These are phyloP conservation scores for Nasua narica DNA, from an alignment of 2,797 vertebrate species.

Conservation along the genomic window DNA sequence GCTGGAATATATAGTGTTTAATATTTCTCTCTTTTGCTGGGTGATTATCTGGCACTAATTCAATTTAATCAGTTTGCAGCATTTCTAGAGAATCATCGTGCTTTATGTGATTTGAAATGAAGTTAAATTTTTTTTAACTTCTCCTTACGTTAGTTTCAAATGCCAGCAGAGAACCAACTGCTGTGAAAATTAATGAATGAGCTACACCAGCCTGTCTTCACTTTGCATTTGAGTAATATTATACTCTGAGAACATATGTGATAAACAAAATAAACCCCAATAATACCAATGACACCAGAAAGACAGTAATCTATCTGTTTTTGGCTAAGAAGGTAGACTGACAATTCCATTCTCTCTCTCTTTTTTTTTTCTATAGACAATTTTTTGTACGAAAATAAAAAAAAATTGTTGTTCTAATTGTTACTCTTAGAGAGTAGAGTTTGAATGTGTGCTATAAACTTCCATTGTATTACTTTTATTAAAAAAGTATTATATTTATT, in stretches of 20 bases:
- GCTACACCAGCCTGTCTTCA: slow-evolving; percentile 77
- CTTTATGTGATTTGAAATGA: slow-evolving; percentile 78
- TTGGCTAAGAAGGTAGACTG: not conserved
- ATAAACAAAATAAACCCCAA: slow-evolving; percentile 65
- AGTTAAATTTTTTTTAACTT: slow-evolving; percentile 81
- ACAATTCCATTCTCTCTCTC: not conserved
- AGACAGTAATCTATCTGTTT: slow-evolving; percentile 46
- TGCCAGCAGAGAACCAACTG: slow-evolving; percentile 83
- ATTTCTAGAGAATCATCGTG: slow-evolving; percentile 78
- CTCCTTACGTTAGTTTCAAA: slow-evolving; percentile 82
- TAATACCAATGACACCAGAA: slow-evolving; percentile 45
- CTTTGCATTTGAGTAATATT: slow-evolving; percentile 78
- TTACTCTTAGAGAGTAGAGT: not conserved
- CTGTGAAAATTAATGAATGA: slow-evolving; percentile 87
- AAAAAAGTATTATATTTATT: not conserved
- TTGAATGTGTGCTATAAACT: not conserved
- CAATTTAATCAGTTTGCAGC: slow-evolving; percentile 78
- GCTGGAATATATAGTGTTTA: slow-evolving; percentile 70
- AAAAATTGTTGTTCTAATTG: not conserved
- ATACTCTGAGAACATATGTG: slow-evolving; percentile 73
- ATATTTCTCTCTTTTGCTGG: slow-evolving; percentile 75
- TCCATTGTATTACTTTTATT: not conserved
- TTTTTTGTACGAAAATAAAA: not conserved
- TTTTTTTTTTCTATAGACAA: not conserved
- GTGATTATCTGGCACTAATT: slow-evolving; percentile 80